Base-by-base conservation (phyloP, 2,888 invertebrate genomes). In the Pyrocoelia pectoralis region DNA sequence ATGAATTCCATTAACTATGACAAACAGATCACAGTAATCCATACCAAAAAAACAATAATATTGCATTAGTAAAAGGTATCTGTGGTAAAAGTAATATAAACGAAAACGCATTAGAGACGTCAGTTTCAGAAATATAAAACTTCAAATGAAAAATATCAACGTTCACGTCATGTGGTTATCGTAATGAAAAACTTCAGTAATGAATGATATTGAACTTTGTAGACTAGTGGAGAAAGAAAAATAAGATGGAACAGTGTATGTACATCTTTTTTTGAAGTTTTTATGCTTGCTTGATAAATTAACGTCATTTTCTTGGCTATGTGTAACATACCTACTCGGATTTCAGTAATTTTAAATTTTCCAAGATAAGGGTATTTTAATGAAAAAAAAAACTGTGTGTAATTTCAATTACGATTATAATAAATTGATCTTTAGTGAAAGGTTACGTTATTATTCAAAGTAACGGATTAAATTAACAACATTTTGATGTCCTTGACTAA, bases 151-250 rank as follows among this genome's bases (percentile, higher is more conserved):
- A 43, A 46, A 46, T 17, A 46, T 43, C 17, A 43, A 43, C 17
- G 43, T 46, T 46, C 15, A 17, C n/a, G 46, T 17, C 46, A 46
- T 46, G 17, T 18, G 17, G 46, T 18, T 46, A 46, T 46, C 8
- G 46, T 17, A 46, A 46, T 17, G 17, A 18, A 46, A 46, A 46
- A 46, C 46, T 46, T 46, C 17, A 15, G 15, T 43, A 17, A 15
- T n/a, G n/a, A n/a, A n/a, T 46, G 46, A 10, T 18, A 5, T 46
- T 46, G 17, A 46, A 46, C 15, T 46, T 46, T 46, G 17, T 17
- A 46, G 46, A 46, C 46, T 17, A 18, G 13, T 41, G 2, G 15
- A 14, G 15, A 8, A 46, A 15, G 46, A 18, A 17, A 46, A 17
- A 10, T 17, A 46, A 46, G 24, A 24, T 24, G 24, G 14, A 17